Base-by-base conservation (phyloP, 2,113 vertebrate species). In the Pelusios castaneus region DNA sequence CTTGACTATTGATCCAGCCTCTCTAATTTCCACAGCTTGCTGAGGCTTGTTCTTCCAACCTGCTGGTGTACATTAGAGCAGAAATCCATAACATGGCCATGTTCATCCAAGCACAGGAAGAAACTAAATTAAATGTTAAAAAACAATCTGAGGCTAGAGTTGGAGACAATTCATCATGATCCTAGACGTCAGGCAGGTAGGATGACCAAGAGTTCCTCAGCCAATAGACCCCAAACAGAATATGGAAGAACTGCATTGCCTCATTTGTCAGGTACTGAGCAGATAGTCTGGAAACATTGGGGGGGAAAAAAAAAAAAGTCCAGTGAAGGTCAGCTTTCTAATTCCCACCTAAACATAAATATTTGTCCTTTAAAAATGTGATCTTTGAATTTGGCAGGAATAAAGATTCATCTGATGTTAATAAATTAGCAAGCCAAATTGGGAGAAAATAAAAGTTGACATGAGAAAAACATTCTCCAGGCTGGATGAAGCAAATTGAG, bases 81-180 rank as follows among this genome's bases (percentile, higher is more conserved):
- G 99, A 99, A 99, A 99, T 99, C 99, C 99, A 99, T 99, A 99
- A 99, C 98, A 98, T 97, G 98, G 97, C 98, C 98, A 99, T 99
- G 99, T 99, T 99, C 99, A 99, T 99, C 99, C 98, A 99, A 99
- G 99, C 99, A 99, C 99, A 99, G 99, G 99, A 99, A 99, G 99
- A 99, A 99, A 99, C 99, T 99, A 99, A 99, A 99, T 99, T 99
- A 99, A 99, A 99, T 99, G 99, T 99, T 99, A 99, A 99, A 99
- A 99, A 99, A 99, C 99, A 99, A 99, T 99, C 99, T 99, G 98
- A 98, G 98, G 97, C 98, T 98, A 97, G 98, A 98, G 98, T 98
- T 99, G 98, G 98, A 98, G 98, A 99, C 98, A 98, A 99, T 99
- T 99, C 99, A 99, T 99, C 99, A 99, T 99, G 98, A 99, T 99